These are phyloP conservation scores for Eupeodes latifasciatus DNA, from an alignment of 2,888 invertebrate species.

Conservation along the genomic window DNA sequence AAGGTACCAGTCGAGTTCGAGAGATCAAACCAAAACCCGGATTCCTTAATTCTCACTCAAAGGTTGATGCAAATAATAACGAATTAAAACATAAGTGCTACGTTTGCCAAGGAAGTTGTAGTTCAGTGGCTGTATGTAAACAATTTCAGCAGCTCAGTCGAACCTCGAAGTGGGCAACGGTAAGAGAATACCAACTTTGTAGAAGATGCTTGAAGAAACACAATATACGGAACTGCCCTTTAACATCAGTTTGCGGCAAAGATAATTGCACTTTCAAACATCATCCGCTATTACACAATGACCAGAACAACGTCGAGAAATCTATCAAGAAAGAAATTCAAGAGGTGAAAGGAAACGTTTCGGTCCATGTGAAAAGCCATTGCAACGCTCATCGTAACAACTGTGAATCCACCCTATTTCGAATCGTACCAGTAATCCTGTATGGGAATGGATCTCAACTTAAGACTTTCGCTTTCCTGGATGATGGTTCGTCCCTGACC, in stretches of 20 bases:
- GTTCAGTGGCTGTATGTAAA: background rate
- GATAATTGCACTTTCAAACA: slow-evolving; percentile 32
- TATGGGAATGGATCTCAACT: background rate
- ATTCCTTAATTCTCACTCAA: background rate
- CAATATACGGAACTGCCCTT: slow-evolving; percentile 11
- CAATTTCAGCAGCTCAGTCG: slow-evolving; percentile 2
- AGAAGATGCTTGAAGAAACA: slow-evolving; percentile 30
- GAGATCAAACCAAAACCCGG: slow-evolving; percentile 12
- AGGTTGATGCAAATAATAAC: background rate
- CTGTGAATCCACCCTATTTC: background rate
- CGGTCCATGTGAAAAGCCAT: background rate
- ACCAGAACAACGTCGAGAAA: background rate
- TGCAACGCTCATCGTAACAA: background rate
- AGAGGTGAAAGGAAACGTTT: slow-evolving; percentile 1
- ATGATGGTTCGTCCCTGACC: background rate
- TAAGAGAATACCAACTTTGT: slow-evolving; percentile 25
- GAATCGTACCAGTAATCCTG: slow-evolving; percentile 5
- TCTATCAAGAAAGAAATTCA: background rate
- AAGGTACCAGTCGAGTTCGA: background rate
- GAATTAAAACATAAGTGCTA: background rate
- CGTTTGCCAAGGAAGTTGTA: background rate
- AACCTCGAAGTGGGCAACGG: slow-evolving; percentile 16
- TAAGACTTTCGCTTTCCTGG: background rate
- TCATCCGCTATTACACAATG: slow-evolving; percentile 2
- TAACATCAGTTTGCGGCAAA: slow-evolving; percentile 10